phyloP scores from a whole-genome alignment of 2,888 invertebrate genomes.

The Polietes domitor region DNA sequence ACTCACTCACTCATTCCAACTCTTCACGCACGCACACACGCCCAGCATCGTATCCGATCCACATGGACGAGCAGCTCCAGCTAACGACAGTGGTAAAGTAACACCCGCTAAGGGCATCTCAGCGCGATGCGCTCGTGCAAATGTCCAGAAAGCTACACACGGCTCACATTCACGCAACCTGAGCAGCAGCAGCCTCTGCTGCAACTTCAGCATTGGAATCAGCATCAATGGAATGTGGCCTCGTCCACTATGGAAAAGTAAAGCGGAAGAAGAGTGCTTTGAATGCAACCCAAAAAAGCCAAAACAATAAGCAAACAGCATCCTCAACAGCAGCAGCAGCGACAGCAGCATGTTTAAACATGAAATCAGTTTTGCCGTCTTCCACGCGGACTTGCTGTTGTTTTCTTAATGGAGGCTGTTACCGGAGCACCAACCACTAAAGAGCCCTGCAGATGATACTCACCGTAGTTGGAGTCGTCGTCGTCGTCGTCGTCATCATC shows the following conservation, averaged over 20 bases:
- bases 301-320: slow-evolving; percentile 40
- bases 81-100: slow-evolving; percentile 47
- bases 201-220: not conserved
- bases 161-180: slow-evolving; percentile 22
- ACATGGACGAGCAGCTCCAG: slow-evolving; percentile 10
- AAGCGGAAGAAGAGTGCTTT: slow-evolving; percentile 58
- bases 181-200: not conserved
- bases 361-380: slow-evolving; percentile 54
- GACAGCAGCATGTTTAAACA: slow-evolving; percentile 56
- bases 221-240: slow-evolving; percentile 65
- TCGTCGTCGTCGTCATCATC: slow-evolving; percentile 26
- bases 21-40: slow-evolving; percentile 25
- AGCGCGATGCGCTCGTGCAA: slow-evolving; percentile 25
- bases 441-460: slow-evolving; percentile 54
- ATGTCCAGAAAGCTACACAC: slow-evolving; percentile 16
- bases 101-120: slow-evolving; percentile 66
- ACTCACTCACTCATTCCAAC: too few species aligned
- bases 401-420: slow-evolving; percentile 51
- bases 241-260: slow-evolving; percentile 56
- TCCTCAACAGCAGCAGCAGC: slow-evolving; percentile 38
- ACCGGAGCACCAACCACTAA: slow-evolving; percentile 33
- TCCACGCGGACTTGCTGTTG: not conserved
- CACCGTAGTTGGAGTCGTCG: slow-evolving; percentile 33
- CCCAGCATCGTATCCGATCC: too few species aligned
- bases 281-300: slow-evolving; percentile 31